Evolutionary conservation across 2,113 vertebrate species (phyloP).

Genomic region (Gallinago jamesoni): DNA sequence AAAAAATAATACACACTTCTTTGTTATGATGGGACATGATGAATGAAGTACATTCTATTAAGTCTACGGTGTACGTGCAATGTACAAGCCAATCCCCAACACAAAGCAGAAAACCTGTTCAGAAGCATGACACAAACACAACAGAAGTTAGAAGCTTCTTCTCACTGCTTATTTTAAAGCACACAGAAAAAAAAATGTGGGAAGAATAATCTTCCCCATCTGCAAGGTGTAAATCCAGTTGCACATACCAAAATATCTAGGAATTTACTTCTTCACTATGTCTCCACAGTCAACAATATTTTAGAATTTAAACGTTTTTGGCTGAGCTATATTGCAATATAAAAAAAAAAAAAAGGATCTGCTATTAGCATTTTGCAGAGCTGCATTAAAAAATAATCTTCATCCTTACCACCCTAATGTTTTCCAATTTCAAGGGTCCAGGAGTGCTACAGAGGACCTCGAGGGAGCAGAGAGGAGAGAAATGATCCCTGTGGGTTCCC

Average conservation of each 20-base stretch:
- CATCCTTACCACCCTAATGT: neutral
- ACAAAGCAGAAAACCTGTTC: neutral
- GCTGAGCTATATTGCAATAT: neutral
- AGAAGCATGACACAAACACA: neutral
- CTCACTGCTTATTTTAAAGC: neutral
- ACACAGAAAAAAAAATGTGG: neutral
- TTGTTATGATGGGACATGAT: neutral
- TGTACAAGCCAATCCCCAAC: neutral
- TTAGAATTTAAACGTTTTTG: neutral
- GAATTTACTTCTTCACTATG: neutral
- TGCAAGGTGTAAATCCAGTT: neutral
- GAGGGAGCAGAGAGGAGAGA: neutral
- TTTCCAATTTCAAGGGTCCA: neutral
- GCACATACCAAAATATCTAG: neutral
- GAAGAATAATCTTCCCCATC: neutral
- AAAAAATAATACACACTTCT: neutral
- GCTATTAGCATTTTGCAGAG: neutral
- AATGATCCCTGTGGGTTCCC: rapidly evolving
- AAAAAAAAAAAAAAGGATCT: neutral
- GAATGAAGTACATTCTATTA: neutral
- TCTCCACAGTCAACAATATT: neutral
- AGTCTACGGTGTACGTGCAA: neutral
- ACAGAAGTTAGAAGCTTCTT: neutral
- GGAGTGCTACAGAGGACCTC: neutral
- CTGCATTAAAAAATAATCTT: neutral